phyloP scores from a whole-genome alignment of 1,140 invertebrate species.

The Galleria mellonella region DNA sequence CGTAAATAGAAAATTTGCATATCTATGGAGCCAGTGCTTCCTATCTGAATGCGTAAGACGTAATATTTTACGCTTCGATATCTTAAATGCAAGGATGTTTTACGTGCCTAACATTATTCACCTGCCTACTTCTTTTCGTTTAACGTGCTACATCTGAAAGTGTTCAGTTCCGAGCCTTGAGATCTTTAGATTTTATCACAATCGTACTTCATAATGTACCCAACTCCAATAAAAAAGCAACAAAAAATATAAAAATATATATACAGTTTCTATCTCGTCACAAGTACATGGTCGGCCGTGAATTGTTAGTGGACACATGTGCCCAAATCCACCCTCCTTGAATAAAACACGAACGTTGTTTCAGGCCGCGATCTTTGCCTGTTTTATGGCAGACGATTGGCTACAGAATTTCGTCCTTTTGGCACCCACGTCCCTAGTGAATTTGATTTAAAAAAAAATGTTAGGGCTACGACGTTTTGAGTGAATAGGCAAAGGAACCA shows the following conservation, averaged over 20 bases:
- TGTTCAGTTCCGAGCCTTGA: no score
- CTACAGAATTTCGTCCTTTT: conserved; percentile 30
- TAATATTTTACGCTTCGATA: conserved; percentile 45
- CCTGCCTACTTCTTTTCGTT: not conserved
- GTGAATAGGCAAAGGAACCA: conserved; percentile 8
- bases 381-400: conserved; percentile 61
- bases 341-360: conserved; percentile 58
- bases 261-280: conserved; percentile 11
- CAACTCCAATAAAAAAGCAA: no score
- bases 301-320: conserved; percentile 58
- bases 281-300: conserved; percentile 18
- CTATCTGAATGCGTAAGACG: conserved; percentile 25
- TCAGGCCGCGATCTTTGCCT: conserved; percentile 44
- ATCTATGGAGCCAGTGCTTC: conserved; percentile 18
- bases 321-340: conserved; percentile 33
- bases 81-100: conserved; percentile 34
- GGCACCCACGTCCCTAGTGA: conserved; percentile 5
- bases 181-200: no score
- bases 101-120: conserved; percentile 34
- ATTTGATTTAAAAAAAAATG: conserved; percentile 23
- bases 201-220: no score
- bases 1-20: conserved; percentile 31
- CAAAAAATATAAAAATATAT: conserved; percentile 12
- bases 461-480: not conserved
- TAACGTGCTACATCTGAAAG: no score